Evolutionary conservation across 2,113 vertebrate species (phyloP).

Genomic region (Muntiacus reevesi): DNA sequence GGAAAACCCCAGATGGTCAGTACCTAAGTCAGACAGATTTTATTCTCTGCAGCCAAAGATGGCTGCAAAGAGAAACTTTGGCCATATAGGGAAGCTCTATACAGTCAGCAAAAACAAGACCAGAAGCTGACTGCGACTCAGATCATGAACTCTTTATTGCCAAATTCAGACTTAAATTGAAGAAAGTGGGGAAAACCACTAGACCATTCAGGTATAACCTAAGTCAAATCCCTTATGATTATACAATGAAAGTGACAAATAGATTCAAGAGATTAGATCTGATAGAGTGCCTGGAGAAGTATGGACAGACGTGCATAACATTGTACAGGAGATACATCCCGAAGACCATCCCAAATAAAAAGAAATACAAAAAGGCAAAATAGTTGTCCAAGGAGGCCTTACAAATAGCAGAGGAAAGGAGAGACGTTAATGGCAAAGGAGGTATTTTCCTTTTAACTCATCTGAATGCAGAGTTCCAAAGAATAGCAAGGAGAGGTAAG

Average conservation of each 20-base stretch:
- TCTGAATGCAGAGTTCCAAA: background rate
- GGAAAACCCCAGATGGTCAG: background rate
- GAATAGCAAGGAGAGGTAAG: background rate
- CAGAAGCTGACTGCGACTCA: background rate
- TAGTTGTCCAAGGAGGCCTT: background rate
- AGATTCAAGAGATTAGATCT: background rate
- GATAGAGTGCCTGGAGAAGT: background rate
- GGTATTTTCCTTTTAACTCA: background rate
- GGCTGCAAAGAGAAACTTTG: background rate
- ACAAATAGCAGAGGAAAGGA: background rate
- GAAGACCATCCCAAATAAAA: background rate
- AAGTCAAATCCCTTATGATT: background rate
- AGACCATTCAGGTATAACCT: background rate
- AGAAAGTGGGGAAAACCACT: background rate
- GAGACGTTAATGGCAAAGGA: background rate
- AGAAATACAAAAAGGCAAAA: background rate
- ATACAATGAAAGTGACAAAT: background rate
- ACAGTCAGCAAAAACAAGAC: background rate
- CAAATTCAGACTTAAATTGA: background rate
- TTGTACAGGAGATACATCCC: background rate
- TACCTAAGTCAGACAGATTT: fast-evolving
- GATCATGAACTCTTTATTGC: background rate
- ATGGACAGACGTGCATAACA: background rate
- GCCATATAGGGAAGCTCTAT: background rate
- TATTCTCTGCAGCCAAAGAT: background rate